Evolutionary conservation across 2,113 vertebrate genomes (phyloP), one percentile per base, ranked within the genome.

Genomic region (Lethenteron camtschaticum): DNA sequence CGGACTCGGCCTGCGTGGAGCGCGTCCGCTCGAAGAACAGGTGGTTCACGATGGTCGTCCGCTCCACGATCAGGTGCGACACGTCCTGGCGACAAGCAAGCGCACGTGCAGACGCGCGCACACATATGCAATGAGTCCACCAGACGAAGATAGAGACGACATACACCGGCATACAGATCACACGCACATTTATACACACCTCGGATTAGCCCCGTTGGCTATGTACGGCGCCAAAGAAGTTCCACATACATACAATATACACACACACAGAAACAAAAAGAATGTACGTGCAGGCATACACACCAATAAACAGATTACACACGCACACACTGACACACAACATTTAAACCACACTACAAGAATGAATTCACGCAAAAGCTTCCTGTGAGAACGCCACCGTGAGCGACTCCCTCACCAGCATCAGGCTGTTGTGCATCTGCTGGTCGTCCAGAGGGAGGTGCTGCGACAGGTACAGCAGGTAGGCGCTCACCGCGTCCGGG

Each of bases 1-100:
- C 89, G 0, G 90, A 87, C 72, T 66, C 63, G 41, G 41, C 41
- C 41, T 91, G 85, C 0, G 86, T 78, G 8, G 82, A 78, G 78
- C 81, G 86, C 0, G 85, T 84, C 24, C 89, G 85, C 81, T 85
- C 96, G 10, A 85, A 84, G 77, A 96, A 99, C 57, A 99, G 85
- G 78, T 84, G 90, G 71, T 87, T 86, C 94, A 99, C 96, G 80
- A 99, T 91, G 77, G 90, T 99, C 70, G 92, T 95, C 18, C 94
- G 91, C 69, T 99, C 92, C n/a, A 96, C 92, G 0, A 95, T 89
- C 13, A 99, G 83, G 1, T 92, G 80, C 56, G 92, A 91, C 1
- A 99, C 85, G 1, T 99, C 92, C 94, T 99, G 72, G 41, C 41
- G 41, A 41, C 41, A 41, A 41, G 41, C 41, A 41, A 41, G 41